phyloP scores from a whole-genome alignment of 2,888 invertebrate species.

The Platerodrilus igneus region DNA sequence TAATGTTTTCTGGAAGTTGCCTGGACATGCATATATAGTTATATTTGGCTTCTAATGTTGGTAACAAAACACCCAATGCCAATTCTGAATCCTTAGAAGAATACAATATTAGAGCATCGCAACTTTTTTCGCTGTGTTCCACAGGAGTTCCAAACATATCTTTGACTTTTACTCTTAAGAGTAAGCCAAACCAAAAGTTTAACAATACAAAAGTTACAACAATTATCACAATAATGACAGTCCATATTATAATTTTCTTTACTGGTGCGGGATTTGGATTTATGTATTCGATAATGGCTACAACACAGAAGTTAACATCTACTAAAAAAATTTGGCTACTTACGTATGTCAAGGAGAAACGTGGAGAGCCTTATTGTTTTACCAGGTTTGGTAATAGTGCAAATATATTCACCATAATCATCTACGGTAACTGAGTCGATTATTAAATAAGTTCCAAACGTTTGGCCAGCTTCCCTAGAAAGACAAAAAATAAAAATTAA shows the following conservation, averaged over 20 bases:
- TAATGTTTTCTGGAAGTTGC: conserved; percentile 36
- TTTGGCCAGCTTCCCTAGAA: conserved; percentile 64
- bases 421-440: conserved; percentile 56
- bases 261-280: conserved; percentile 52
- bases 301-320: conserved; percentile 30
- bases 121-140: conserved; percentile 53
- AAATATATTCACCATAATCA: conserved; percentile 69
- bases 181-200: conserved; percentile 52
- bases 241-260: conserved; percentile 54
- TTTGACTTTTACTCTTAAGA: conserved; percentile 48
- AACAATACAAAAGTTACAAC: conserved; percentile 51
- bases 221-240: conserved; percentile 50
- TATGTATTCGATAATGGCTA: conserved; percentile 39
- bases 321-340: conserved; percentile 30
- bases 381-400: conserved; percentile 64
- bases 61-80: conserved; percentile 58
- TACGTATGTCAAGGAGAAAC: conserved; percentile 54
- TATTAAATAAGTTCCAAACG: conserved; percentile 65
- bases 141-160: conserved; percentile 50
- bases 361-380: conserved; percentile 52
- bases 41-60: conserved; percentile 59
- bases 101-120: conserved; percentile 63
- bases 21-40: conserved; percentile 60
- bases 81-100: conserved; percentile 60
- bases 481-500: conserved; percentile 12